A percentile compares a stretch with the other conserved stretches of the same genome.
Conservation (phyloP, 1,140 invertebrate genomes). For the Eriocheir sinensis region DNA sequence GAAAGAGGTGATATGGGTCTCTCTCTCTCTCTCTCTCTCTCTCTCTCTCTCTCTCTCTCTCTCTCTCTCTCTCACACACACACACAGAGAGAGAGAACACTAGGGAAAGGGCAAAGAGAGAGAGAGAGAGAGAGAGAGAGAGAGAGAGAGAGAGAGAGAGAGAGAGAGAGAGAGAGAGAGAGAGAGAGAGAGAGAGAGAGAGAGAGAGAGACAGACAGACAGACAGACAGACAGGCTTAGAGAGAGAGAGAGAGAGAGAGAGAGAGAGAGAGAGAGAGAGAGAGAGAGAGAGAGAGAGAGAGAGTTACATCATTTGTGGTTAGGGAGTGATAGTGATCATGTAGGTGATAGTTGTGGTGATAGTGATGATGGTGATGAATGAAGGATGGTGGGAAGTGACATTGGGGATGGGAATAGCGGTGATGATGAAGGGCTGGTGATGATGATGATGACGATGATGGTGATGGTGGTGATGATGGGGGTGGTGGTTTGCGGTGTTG, state of each 20-base stretch:
- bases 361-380: background rate
- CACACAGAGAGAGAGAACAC: no score
- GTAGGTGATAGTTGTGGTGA: background rate
- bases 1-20: no score
- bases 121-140: background rate
- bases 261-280: background rate
- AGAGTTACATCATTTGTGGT: background rate
- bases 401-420: background rate
- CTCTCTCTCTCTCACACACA: no score
- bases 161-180: background rate
- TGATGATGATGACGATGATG: no score
- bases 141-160: background rate
- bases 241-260: no score
- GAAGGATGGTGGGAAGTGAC: no score
- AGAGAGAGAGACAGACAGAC: no score
- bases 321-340: background rate
- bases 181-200: background rate
- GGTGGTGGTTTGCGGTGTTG: no score
- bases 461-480: no score
- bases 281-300: background rate
- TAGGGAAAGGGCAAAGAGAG: background rate
- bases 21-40: no score
- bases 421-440: conserved; percentile 20
- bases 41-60: no score
- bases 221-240: no score